Base-by-base conservation (phyloP, 2,113 vertebrate species). In the Bettongia penicillata region DNA sequence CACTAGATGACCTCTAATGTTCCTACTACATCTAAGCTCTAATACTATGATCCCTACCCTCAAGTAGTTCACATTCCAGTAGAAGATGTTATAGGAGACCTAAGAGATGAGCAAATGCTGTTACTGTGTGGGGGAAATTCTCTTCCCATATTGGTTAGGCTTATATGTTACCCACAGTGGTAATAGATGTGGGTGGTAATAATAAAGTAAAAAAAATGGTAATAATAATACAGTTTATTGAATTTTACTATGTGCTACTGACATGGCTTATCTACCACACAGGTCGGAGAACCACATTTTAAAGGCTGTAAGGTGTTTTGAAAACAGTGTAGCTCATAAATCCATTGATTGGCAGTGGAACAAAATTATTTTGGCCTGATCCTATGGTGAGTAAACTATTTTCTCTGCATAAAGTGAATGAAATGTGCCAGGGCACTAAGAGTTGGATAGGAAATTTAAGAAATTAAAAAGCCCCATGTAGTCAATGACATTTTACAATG, bases 261-360 rank as follows among this genome's bases (percentile, higher is more conserved):
- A 48, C 90, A 90, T 49, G 90, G 90, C 90, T 52, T 16, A 53
- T 47, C 94, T 93, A 51, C 25, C 89, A 37, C 37, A 1, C 61
- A n/a, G 26, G 51, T 57, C 8, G 50, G 47, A 48, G 51, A 31
- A 0, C 9, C 52, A 0, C 19, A 2, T 26, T 47, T 91, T 31
- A 57, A 19, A 61, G 0, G 37, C 0, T 0, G 8, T n/a, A 2
- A 3, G 43, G 24, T n/a, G 2, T 11, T 5, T 0, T 1, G 23
- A 53, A 57, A 37, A 47, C 24, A 2, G 24, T 0, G 0, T 0
- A n/a, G 22, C 3, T 1, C 11, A 0, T 8, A 2, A 0, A 0
- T 11, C 2, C 14, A 24, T 90, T 11, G 8, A 37, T 28, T 0
- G 0, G 26, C 3, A 19, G 10, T 8, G 0, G 55, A 26, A n/a